Evolutionary conservation across 2,888 invertebrate species (phyloP).

Genomic region (Smittia aterrima): DNA sequence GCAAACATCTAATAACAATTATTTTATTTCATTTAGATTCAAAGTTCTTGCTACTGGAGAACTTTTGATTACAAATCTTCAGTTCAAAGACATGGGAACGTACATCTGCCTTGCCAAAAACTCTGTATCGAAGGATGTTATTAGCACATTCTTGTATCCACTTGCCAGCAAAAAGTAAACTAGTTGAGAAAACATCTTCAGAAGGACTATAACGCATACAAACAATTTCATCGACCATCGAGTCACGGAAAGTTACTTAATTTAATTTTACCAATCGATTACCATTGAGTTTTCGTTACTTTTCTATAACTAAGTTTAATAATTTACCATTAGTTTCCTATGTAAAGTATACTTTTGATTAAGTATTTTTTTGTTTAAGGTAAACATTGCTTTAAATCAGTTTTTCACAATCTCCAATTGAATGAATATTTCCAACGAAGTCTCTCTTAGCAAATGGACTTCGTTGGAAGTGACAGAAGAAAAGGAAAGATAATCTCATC

Average conservation of each 20-base stretch:
- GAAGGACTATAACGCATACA: neutral
- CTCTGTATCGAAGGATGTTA: constrained; percentile 61
- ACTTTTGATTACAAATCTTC: constrained; percentile 66
- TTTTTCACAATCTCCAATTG: constrained; percentile 10
- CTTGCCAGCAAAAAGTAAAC: constrained; percentile 45
- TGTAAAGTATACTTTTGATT: neutral
- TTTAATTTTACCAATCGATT: constrained; percentile 4
- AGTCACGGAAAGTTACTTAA: constrained; percentile 16
- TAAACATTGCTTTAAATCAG: constrained; percentile 8
- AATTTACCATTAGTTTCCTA: neutral
- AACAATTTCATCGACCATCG: neutral
- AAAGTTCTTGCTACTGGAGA: constrained; percentile 71
- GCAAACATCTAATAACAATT: neutral
- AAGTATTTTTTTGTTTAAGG: neutral
- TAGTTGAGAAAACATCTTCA: neutral
- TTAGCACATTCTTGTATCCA: constrained; percentile 73
- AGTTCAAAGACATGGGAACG: constrained; percentile 80
- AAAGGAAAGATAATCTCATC: neutral
- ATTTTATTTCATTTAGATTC: constrained; percentile 33
- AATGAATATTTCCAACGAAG: no score
- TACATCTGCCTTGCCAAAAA: constrained; percentile 75
- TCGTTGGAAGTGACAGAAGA: no score
- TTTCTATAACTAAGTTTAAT: neutral
- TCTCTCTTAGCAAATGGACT: no score
- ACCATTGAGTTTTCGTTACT: neutral